phyloP scores from a whole-genome alignment of 1,140 invertebrate species.

The Apis dorsata region DNA sequence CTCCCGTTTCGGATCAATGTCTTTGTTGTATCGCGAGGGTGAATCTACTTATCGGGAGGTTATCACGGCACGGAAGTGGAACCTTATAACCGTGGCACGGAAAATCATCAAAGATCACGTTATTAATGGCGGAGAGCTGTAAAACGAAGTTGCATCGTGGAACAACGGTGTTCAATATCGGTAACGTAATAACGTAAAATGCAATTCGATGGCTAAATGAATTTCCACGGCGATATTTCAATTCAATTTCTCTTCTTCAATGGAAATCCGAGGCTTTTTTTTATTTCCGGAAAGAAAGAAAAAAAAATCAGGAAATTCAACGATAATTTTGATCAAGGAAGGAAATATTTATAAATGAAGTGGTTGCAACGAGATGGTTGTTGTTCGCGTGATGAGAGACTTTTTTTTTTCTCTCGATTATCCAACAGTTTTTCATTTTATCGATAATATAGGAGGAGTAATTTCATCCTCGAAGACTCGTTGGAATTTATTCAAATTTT shows the following conservation, averaged over 20 bases:
- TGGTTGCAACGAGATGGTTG: too few species aligned
- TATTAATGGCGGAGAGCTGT: background rate
- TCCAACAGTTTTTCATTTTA: too few species aligned
- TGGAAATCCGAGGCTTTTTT: background rate
- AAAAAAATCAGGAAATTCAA: background rate
- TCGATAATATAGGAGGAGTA: too few species aligned
- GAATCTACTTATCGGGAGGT: constrained; percentile 21
- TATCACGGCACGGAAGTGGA: background rate
- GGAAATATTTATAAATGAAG: too few species aligned
- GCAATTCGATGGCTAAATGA: background rate
- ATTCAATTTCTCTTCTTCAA: background rate
- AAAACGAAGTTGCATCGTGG: background rate
- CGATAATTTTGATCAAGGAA: background rate
- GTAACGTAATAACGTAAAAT: constrained; percentile 20
- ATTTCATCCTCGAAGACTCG: too few species aligned
- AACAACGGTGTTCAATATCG: background rate
- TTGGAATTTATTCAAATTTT: too few species aligned
- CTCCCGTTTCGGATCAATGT: constrained; percentile 20
- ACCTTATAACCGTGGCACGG: background rate
- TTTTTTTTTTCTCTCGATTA: too few species aligned
- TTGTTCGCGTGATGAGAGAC: too few species aligned
- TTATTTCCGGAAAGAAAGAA: background rate
- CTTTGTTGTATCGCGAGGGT: background rate
- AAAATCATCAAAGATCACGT: constrained; percentile 28
- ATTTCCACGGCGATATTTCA: background rate